Evolutionary conservation across 2,888 invertebrate genomes (phyloP).

Genomic region (Hylaea fasciaria): DNA sequence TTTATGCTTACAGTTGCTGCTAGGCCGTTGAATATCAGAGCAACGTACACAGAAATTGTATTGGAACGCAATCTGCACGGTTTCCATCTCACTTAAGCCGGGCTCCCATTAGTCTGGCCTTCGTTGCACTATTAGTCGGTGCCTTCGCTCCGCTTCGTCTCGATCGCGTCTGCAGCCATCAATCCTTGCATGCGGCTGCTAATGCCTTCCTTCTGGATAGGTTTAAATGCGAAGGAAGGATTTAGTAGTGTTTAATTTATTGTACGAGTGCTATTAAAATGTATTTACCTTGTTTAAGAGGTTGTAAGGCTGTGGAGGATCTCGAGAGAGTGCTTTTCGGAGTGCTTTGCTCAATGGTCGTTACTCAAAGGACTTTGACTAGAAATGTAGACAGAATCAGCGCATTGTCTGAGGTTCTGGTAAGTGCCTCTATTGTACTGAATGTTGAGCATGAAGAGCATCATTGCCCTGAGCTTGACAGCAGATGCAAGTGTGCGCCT

Average conservation of each 20-base stretch:
- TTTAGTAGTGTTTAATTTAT: conserved; percentile 1
- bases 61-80: conserved; percentile 5
- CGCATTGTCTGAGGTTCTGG: too few relatives aligned
- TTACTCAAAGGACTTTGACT: too few relatives aligned
- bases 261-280: neutral
- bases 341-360: too few relatives aligned
- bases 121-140: neutral
- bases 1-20: too few relatives aligned
- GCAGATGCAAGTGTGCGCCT: too few relatives aligned
- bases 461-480: too few relatives aligned
- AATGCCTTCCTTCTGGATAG: conserved; percentile 5
- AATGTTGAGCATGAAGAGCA: too few relatives aligned
- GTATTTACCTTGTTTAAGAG: neutral
- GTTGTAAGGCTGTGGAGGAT: neutral
- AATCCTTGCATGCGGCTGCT: conserved; percentile 28
- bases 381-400: too few relatives aligned
- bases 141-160: neutral
- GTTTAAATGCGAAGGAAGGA: neutral
- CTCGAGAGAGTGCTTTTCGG: too few relatives aligned
- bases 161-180: conserved; percentile 27
- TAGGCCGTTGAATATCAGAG: too few relatives aligned
- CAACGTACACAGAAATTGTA: too few relatives aligned
- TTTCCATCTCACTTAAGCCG: conserved; percentile 32
- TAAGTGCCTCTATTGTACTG: too few relatives aligned
- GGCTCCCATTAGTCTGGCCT: conserved; percentile 29